Evolutionary conservation across 2,113 vertebrate genomes (phyloP).

Genomic region (Ahaetulla prasina): DNA sequence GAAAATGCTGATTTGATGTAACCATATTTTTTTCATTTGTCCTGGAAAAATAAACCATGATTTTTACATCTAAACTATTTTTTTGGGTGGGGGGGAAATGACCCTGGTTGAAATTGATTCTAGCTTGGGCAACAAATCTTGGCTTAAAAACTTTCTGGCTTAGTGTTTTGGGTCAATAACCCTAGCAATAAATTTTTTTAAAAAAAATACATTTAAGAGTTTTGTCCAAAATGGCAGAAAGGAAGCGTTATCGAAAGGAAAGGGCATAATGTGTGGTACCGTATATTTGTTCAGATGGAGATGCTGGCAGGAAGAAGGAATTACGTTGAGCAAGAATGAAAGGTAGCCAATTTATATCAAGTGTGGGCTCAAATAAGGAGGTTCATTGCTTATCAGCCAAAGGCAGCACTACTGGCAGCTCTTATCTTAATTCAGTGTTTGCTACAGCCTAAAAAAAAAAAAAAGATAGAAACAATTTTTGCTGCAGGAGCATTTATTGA

Average conservation of each 20-base stretch:
- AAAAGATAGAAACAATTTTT: not conserved
- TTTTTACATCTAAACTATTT: not conserved
- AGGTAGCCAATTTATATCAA: not conserved
- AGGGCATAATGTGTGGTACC: not conserved
- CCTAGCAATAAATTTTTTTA: not conserved
- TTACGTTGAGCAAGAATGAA: not conserved
- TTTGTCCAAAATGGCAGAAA: not conserved
- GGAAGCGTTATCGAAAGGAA: not conserved
- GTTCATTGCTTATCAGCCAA: not conserved
- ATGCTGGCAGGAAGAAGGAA: not conserved
- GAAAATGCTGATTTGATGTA: not conserved
- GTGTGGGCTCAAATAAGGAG: not conserved
- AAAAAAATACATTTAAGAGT: not conserved
- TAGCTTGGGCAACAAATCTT: not conserved
- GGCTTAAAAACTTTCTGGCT: not conserved
- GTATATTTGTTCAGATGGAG: not conserved
- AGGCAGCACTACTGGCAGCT: not conserved
- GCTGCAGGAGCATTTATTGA: not conserved
- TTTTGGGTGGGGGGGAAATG: rapidly evolving
- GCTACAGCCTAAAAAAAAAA: not conserved
- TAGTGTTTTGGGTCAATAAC: not conserved
- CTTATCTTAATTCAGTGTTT: not conserved
- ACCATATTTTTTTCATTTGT: not conserved
- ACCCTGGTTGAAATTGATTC: not conserved
- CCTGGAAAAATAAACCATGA: not conserved